Conservation (phyloP, 2,113 vertebrate species). For the Atrichornis clamosus region DNA sequence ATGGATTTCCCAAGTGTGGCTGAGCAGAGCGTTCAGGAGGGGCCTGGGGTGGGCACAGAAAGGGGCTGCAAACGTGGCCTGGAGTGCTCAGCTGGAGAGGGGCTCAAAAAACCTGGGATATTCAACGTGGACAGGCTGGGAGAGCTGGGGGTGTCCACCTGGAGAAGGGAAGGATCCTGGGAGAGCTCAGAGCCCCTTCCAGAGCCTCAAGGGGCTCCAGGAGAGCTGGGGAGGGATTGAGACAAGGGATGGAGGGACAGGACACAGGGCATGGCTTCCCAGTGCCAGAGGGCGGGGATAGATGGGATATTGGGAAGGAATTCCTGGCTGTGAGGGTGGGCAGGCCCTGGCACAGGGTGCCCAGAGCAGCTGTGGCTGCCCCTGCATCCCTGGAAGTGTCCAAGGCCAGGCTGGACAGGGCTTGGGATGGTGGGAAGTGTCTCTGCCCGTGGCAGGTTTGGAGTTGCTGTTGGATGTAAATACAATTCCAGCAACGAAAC, state of each 20-base stretch:
- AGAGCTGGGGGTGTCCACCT: not conserved
- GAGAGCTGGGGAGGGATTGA: not conserved
- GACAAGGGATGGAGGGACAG: not conserved
- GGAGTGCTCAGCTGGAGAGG: not conserved
- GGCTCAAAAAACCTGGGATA: not conserved
- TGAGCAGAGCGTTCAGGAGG: not conserved
- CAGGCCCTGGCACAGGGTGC: not conserved
- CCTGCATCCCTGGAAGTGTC: not conserved
- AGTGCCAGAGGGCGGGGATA: not conserved
- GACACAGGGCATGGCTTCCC: not conserved
- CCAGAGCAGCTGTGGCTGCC: not conserved
- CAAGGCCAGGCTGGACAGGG: not conserved
- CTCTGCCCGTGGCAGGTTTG: not conserved
- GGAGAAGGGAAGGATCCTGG: not conserved
- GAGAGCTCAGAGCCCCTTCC: not conserved
- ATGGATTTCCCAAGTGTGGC: not conserved
- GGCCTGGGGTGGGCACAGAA: not conserved
- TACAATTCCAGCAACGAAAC: not conserved
- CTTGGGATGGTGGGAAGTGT: not conserved
- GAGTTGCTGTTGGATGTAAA: not conserved
- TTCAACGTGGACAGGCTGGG: not conserved
- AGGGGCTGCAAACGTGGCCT: not conserved
- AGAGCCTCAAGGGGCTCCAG: not conserved
- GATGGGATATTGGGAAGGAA: not conserved
- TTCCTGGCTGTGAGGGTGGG: rapidly evolving